A percentile compares a stretch with the other conserved stretches of the same genome.
Evolutionary conservation across 2,113 vertebrate genomes (phyloP).

Genomic region (Paralichthys olivaceus): DNA sequence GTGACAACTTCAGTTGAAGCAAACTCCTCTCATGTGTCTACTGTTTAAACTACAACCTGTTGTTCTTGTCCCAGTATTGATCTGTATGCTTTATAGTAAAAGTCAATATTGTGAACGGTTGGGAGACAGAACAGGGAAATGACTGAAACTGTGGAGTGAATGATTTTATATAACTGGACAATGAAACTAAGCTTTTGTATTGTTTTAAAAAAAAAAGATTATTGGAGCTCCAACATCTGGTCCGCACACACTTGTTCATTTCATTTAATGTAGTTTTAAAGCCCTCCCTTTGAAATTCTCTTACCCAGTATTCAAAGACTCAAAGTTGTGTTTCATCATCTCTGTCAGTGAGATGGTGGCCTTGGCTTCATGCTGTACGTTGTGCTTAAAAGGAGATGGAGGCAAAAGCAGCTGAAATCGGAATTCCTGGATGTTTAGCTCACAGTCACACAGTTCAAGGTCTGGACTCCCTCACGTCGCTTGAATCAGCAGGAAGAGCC

Average conservation of each 20-base stretch:
- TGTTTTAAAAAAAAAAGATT: slow-evolving; percentile 22
- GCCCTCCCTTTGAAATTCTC: slow-evolving; percentile 7
- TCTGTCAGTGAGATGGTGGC: slow-evolving; percentile 24
- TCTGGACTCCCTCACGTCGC: slow-evolving; percentile 45
- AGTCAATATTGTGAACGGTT: slow-evolving; percentile 58
- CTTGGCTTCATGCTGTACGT: slow-evolving; percentile 26
- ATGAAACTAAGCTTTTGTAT: slow-evolving; percentile 43
- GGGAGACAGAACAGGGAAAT: slow-evolving; percentile 11
- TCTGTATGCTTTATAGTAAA: slow-evolving; percentile 63
- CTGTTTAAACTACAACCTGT: slow-evolving; percentile 70
- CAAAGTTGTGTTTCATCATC: slow-evolving; percentile 4
- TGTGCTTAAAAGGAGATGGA: slow-evolving; percentile 64
- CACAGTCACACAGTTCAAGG: slow-evolving; percentile 49
- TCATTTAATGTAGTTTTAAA: slow-evolving; percentile 50
- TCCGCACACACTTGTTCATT: background rate
- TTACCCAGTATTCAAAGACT: slow-evolving; percentile 4
- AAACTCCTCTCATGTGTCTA: slow-evolving; percentile 4
- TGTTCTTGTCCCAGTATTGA: slow-evolving; percentile 64
- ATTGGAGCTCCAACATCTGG: slow-evolving; percentile 42
- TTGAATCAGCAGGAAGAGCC: slow-evolving; percentile 18
- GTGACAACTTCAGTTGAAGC: background rate
- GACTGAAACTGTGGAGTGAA: slow-evolving; percentile 21
- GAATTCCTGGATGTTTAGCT: slow-evolving; percentile 70
- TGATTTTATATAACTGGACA: slow-evolving; percentile 49
- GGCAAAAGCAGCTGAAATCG: slow-evolving; percentile 17